phyloP scores from a whole-genome alignment of 2,113 vertebrate genomes.

The Callipepla squamata region DNA sequence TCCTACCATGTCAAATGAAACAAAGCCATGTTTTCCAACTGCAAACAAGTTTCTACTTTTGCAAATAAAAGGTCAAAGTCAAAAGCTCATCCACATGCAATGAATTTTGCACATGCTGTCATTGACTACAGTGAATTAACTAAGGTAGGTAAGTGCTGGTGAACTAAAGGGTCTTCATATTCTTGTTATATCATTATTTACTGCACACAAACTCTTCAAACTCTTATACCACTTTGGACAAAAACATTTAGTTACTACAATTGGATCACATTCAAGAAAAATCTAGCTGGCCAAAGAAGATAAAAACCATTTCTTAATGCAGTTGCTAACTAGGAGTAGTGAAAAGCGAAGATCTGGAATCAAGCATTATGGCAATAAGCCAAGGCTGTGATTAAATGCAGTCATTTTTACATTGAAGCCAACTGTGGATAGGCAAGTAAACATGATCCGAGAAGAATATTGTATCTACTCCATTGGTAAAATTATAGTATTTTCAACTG shows the following conservation, averaged over 20 bases:
- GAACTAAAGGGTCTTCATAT: neutral
- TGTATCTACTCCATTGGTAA: neutral
- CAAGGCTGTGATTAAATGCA: neutral
- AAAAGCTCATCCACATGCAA: neutral
- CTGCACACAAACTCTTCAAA: neutral
- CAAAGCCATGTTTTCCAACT: neutral
- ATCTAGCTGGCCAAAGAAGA: accelerated
- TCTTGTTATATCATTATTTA: neutral
- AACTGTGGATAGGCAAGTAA: neutral
- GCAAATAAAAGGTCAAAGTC: neutral
- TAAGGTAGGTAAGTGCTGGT: neutral
- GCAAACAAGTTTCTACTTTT: neutral
- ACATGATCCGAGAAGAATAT: neutral
- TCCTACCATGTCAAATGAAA: neutral
- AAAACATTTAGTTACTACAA: neutral
- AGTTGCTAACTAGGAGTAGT: neutral
- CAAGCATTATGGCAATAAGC: neutral
- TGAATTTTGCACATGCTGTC: neutral
- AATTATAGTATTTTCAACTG: neutral
- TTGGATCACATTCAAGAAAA: neutral
- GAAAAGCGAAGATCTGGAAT: neutral
- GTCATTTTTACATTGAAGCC: neutral
- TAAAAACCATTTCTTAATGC: neutral
- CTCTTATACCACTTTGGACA: neutral
- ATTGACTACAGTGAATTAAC: neutral